phyloP scores from a whole-genome alignment of 2,797 vertebrate genomes.

The Melanotaenia maccullochi region DNA sequence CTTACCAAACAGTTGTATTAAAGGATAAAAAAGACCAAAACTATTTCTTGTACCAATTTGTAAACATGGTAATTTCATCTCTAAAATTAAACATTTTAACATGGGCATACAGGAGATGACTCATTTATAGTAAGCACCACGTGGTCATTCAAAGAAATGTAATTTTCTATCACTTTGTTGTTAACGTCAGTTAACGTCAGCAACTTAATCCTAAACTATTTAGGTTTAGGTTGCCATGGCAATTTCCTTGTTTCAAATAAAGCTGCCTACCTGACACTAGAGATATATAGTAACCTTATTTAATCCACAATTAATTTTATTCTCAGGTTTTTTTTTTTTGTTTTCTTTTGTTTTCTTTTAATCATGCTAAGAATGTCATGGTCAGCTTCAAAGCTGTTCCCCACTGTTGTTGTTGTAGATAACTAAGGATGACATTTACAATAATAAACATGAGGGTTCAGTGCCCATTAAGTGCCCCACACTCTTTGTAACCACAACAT shows the following conservation, averaged over 20 bases:
- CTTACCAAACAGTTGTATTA: too few relatives aligned
- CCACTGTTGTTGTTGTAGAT: not conserved
- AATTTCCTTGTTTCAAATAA: not conserved
- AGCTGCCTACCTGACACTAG: not conserved
- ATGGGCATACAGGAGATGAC: too few relatives aligned
- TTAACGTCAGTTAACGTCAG: too few relatives aligned
- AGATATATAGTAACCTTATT: not conserved
- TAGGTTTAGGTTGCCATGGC: too few relatives aligned
- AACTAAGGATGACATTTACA: constrained; percentile 14
- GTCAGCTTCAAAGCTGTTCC: constrained; percentile 22
- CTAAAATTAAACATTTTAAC: too few relatives aligned
- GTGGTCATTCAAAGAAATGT: not conserved
- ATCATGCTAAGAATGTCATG: not conserved
- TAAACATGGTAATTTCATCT: too few relatives aligned
- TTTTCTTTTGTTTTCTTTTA: too few relatives aligned
- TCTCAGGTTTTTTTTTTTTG: not conserved
- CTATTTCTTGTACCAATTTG: too few relatives aligned
- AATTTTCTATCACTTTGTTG: too few relatives aligned
- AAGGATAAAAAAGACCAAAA: too few relatives aligned
- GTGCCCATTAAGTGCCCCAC: constrained; percentile 3
- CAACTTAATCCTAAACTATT: too few relatives aligned
- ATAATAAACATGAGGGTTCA: constrained; percentile 14
- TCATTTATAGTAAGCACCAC: not conserved
- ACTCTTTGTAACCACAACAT: constrained; percentile 18
- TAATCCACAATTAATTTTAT: not conserved